phyloP scores from a whole-genome alignment of 2,113 vertebrate genomes.

The Fulmarus glacialis region DNA sequence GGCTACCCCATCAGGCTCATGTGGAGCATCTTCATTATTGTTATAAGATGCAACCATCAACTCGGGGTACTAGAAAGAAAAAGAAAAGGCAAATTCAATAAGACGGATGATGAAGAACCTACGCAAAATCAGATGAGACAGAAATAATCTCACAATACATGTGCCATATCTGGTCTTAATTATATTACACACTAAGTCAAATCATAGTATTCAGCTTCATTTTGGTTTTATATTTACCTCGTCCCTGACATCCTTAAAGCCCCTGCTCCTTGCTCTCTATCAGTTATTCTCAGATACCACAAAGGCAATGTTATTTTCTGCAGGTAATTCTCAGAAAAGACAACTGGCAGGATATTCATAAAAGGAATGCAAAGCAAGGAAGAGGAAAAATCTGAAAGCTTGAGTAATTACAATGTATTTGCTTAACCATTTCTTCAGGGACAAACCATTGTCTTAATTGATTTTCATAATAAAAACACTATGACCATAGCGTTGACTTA shows the following conservation, averaged over 20 bases:
- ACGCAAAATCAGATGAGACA: not conserved
- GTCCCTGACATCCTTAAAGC: not conserved
- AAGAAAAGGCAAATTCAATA: not conserved
- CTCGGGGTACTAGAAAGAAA: slow-evolving; percentile 86
- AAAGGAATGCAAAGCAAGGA: not conserved
- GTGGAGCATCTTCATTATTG: slow-evolving; percentile 95
- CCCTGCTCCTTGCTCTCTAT: not conserved
- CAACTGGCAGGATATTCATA: not conserved
- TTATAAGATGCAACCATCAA: slow-evolving; percentile 97
- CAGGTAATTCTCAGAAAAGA: not conserved
- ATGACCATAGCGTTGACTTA: not conserved
- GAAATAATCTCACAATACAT: not conserved
- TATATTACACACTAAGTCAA: not conserved
- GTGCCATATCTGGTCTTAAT: slow-evolving; percentile 42
- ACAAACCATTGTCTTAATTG: not conserved
- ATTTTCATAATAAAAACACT: not conserved
- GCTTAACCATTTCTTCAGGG: not conserved
- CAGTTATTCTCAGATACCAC: not conserved
- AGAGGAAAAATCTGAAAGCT: not conserved
- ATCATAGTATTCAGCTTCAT: not conserved
- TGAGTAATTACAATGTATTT: not conserved
- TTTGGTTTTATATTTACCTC: not conserved
- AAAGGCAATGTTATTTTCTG: not conserved
- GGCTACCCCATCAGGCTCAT: slow-evolving; percentile 95
- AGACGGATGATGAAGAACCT: not conserved